A percentile compares a stretch with the other conserved stretches of the same genome.
phyloP scores from a whole-genome alignment of 2,113 vertebrate species.

The Thalassoma bifasciatum region DNA sequence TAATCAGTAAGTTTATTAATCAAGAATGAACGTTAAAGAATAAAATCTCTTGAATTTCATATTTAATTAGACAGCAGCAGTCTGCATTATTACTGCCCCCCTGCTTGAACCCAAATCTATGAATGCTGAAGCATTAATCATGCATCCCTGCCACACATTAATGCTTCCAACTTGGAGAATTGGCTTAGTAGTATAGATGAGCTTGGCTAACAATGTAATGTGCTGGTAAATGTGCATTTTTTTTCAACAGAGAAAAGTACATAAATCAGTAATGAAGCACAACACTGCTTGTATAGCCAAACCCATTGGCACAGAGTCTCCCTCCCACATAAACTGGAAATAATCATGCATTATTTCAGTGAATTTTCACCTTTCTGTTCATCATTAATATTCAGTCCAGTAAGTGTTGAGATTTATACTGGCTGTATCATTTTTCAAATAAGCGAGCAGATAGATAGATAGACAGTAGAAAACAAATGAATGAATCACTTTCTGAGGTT shows the following conservation, averaged over 20 bases:
- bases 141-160: constrained; percentile 18
- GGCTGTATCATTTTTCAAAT: background rate
- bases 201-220: constrained; percentile 16
- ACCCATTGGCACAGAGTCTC: constrained; percentile 51
- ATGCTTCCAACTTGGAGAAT: constrained; percentile 1
- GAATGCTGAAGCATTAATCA: constrained; percentile 7
- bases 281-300: constrained; percentile 17
- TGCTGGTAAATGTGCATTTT: constrained; percentile 30
- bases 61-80: background rate
- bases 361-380: constrained; percentile 15
- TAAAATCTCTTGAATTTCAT: background rate
- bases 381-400: constrained; percentile 45
- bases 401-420: background rate
- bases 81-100: constrained; percentile 2
- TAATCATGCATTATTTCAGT: constrained; percentile 41
- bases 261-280: constrained; percentile 45
- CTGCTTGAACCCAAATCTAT: constrained; percentile 26
- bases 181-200: constrained; percentile 28
- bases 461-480: background rate
- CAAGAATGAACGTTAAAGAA: background rate
- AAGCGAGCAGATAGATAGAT: background rate
- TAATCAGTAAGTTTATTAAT: background rate
- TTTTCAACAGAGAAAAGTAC: constrained; percentile 21
- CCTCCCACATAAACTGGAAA: constrained; percentile 29
- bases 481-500: too few relatives aligned